A percentile compares a stretch with the other conserved stretches of the same genome.
Evolutionary conservation across 2,888 invertebrate genomes (phyloP).

Genomic region (Fragum sueziense): DNA sequence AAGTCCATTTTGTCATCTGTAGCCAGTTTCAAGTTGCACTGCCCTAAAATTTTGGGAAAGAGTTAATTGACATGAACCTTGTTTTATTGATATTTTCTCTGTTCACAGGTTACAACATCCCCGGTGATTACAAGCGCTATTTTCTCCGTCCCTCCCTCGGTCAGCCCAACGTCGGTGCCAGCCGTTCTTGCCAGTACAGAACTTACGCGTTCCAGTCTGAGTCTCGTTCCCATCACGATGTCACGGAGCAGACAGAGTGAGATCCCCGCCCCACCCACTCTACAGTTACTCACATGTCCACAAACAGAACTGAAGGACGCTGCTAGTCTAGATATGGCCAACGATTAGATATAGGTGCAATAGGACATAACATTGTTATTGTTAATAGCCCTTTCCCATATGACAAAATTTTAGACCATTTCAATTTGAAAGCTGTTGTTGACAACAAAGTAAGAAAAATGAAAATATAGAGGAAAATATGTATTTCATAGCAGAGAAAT

Average conservation of each 20-base stretch:
- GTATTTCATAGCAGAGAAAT: not conserved
- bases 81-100: no score
- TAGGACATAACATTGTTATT: not conserved
- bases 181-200: slow-evolving; percentile 38
- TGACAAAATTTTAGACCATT: not conserved
- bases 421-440: not conserved
- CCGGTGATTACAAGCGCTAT: slow-evolving; percentile 46
- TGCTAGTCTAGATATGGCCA: slow-evolving; percentile 23
- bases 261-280: slow-evolving; percentile 48
- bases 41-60: no score
- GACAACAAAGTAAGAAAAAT: not conserved
- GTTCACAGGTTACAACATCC: slow-evolving; percentile 13
- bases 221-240: slow-evolving; percentile 56
- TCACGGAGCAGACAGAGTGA: slow-evolving; percentile 50
- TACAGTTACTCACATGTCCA: slow-evolving; percentile 56
- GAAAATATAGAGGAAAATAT: not conserved
- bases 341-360: slow-evolving; percentile 2
- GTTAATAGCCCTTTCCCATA: not conserved
- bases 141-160: slow-evolving; percentile 46
- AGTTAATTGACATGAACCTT: no score
- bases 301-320: slow-evolving; percentile 46
- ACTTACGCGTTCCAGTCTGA: slow-evolving; percentile 41
- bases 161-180: slow-evolving; percentile 30
- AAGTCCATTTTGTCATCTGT: no score
- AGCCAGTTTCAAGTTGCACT: no score